A percentile compares a stretch with the other conserved stretches of the same genome.
Evolutionary conservation across 2,888 invertebrate species (phyloP).

Genomic region (Acleris holmiana): DNA sequence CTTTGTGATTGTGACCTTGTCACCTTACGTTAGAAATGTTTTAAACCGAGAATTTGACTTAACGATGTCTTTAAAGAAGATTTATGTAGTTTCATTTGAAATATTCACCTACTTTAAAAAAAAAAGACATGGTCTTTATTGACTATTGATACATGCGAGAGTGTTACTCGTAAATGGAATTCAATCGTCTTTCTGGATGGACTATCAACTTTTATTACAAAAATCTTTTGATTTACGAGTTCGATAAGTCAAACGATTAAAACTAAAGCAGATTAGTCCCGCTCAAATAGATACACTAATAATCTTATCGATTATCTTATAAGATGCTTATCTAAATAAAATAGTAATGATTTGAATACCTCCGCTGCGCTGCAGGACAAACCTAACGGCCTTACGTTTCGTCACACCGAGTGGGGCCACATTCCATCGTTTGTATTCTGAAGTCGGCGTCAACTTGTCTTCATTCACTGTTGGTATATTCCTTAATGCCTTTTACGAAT

Average conservation of each 20-base stretch:
- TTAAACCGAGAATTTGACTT: no score
- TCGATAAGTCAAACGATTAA: not conserved
- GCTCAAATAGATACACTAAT: constrained; percentile 21
- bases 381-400: constrained; percentile 55
- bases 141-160: no score
- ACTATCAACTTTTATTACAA: not conserved
- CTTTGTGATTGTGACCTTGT: constrained; percentile 9
- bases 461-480: constrained; percentile 46
- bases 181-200: no score
- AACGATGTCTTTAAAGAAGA: no score
- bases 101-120: no score
- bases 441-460: constrained; percentile 55
- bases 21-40: no score
- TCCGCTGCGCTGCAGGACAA: constrained; percentile 34
- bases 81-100: no score
- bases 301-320: constrained; percentile 26
- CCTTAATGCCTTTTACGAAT: constrained; percentile 13
- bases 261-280: constrained; percentile 23
- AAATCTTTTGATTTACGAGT: not conserved
- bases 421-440: constrained; percentile 56
- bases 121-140: no score
- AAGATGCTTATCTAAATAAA: constrained; percentile 36
- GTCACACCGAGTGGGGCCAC: constrained; percentile 54
- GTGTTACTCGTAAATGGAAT: no score
- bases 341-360: constrained; percentile 32